Conservation (phyloP, 2,888 invertebrate species). For the Buathra laborator region DNA sequence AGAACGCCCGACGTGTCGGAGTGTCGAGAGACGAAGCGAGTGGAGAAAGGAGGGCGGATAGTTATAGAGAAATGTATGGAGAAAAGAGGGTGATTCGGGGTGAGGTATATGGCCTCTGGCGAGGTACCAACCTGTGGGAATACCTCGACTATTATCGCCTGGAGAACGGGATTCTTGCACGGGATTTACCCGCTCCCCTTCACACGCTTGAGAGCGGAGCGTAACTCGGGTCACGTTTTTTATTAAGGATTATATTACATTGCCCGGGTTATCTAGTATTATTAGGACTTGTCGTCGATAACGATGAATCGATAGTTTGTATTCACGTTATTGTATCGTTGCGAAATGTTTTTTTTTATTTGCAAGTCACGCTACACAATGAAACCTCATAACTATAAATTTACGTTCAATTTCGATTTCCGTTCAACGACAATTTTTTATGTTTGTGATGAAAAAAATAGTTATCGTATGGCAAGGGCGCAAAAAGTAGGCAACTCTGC, state of each 20-base stretch:
- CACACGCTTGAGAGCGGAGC: neutral
- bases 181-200: neutral
- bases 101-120: constrained; percentile 8
- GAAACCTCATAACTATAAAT: no score
- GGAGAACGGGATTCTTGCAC: constrained; percentile 14
- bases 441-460: neutral
- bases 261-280: neutral
- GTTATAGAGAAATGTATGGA: neutral
- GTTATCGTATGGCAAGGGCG: no score
- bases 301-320: neutral
- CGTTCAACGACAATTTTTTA: no score
- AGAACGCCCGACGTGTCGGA: constrained; percentile 30
- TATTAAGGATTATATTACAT: constrained; percentile 8
- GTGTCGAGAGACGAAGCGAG: neutral
- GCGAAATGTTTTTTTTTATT: neutral
- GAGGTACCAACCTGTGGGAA: constrained; percentile 47
- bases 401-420: no score
- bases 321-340: neutral
- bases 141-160: constrained; percentile 38
- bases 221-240: constrained; percentile 3
- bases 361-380: no score
- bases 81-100: constrained; percentile 5
- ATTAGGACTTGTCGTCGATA: neutral
- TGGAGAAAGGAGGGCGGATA: neutral
- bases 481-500: no score